Conservation (phyloP, 1,140 invertebrate genomes). For the Glossosoma conforme region DNA sequence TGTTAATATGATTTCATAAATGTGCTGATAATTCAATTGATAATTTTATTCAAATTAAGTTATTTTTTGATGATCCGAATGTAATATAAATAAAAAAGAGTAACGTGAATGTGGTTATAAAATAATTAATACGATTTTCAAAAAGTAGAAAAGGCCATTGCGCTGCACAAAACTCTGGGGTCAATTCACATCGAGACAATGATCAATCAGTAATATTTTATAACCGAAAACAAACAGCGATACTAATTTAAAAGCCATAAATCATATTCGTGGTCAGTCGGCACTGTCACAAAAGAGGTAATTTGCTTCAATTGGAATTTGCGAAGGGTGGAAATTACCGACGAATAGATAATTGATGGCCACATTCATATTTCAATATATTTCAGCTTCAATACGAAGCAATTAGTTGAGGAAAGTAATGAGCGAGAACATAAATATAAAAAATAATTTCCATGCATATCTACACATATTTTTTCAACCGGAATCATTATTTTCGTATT, state of each 20-base stretch:
- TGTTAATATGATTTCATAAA: no score
- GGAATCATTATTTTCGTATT: no score
- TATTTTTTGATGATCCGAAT: no score
- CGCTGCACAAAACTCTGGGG: slow-evolving; percentile 9
- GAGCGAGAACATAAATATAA: no score
- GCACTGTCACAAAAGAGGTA: neutral
- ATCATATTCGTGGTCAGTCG: slow-evolving; percentile 15
- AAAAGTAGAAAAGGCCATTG: no score
- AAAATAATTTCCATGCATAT: no score
- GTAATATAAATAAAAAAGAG: no score
- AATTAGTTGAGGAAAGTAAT: neutral
- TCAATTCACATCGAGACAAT: slow-evolving; percentile 18
- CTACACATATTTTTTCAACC: no score
- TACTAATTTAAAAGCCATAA: slow-evolving; percentile 29
- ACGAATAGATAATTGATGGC: slow-evolving; percentile 4
- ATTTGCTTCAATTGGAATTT: slow-evolving; percentile 2
- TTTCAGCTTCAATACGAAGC: neutral
- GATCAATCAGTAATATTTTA: slow-evolving; percentile 25
- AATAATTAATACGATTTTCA: no score
- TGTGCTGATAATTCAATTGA: no score
- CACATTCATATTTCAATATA: neutral
- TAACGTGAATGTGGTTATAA: no score
- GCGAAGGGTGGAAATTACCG: neutral
- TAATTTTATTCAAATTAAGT: no score
- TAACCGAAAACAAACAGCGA: slow-evolving; percentile 19